Evolutionary conservation across 2,888 invertebrate species (phyloP).

Genomic region (Apamea sordens): DNA sequence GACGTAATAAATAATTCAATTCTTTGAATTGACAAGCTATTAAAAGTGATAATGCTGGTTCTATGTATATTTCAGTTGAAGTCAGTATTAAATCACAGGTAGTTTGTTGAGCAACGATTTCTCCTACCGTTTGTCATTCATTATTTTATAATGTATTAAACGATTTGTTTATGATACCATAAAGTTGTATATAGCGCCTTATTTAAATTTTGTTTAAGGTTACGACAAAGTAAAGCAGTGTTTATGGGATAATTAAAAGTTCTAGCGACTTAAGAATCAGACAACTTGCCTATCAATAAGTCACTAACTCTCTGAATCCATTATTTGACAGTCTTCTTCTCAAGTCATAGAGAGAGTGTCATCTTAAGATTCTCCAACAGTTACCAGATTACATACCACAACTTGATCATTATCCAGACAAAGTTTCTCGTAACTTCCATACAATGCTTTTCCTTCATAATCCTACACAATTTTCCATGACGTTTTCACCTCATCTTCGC

Average conservation of each 20-base stretch:
- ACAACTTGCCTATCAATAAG: conserved; percentile 18
- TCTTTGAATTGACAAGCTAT: conserved; percentile 54
- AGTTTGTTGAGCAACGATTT: conserved; percentile 52
- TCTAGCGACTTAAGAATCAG: conserved; percentile 28
- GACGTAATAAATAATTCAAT: conserved; percentile 43
- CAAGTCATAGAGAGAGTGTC: neutral
- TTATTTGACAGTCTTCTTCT: neutral
- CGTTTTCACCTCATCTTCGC: conserved; percentile 54
- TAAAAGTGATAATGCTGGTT: conserved; percentile 51
- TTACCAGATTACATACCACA: neutral
- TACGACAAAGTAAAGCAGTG: conserved; percentile 29
- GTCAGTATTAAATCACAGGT: conserved; percentile 50
- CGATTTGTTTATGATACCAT: conserved; percentile 57
- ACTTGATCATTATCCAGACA: neutral
- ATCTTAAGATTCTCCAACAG: neutral
- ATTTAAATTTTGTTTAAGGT: conserved; percentile 38
- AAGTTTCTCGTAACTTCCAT: conserved; percentile 5
- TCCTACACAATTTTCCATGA: conserved; percentile 55
- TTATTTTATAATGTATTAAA: conserved; percentile 61
- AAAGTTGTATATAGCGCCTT: conserved; percentile 46
- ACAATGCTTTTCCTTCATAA: conserved; percentile 12
- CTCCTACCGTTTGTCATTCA: conserved; percentile 55
- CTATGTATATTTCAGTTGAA: conserved; percentile 58
- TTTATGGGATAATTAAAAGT: conserved; percentile 41
- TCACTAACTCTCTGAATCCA: conserved; percentile 17